Evolutionary conservation across 1,140 invertebrate species (phyloP).

Genomic region (Onthophagus taurus): DNA sequence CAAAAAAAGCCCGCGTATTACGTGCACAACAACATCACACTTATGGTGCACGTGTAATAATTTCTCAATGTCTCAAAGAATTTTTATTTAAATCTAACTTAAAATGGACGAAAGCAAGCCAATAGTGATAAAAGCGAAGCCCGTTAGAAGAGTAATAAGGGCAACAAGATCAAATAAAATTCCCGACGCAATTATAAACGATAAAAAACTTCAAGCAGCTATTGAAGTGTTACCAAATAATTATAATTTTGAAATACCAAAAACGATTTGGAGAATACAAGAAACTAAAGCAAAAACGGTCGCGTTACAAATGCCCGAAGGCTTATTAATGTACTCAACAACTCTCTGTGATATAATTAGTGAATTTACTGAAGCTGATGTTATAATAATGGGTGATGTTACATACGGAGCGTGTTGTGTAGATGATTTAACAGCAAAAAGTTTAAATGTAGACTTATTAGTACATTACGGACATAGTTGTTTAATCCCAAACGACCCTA

Average conservation of each 20-base stretch:
- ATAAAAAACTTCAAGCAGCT: slow-evolving; percentile 64
- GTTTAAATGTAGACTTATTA: slow-evolving; percentile 83
- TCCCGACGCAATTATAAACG: slow-evolving; percentile 72
- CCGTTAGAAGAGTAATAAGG: slow-evolving; percentile 66
- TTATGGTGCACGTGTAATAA: slow-evolving; percentile 1
- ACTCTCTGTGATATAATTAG: slow-evolving; percentile 92
- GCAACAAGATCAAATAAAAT: slow-evolving; percentile 65
- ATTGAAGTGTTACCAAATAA: slow-evolving; percentile 75
- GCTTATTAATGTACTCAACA: slow-evolving; percentile 82
- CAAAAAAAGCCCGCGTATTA: background rate
- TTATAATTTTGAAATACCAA: slow-evolving; percentile 98
- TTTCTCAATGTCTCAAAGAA: background rate
- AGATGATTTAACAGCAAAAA: slow-evolving; percentile 92
- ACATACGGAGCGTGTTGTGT: slow-evolving; percentile 99
- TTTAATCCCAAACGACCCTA: slow-evolving; percentile 90
- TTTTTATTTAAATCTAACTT: background rate
- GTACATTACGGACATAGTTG: slow-evolving; percentile 99
- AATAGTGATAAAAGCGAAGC: slow-evolving; percentile 67
- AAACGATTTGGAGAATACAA: slow-evolving; percentile 93
- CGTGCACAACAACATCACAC: slow-evolving; percentile 3
- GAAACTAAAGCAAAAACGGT: slow-evolving; percentile 76
- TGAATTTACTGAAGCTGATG: slow-evolving; percentile 84
- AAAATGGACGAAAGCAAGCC: slow-evolving; percentile 29
- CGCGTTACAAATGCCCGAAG: slow-evolving; percentile 96
- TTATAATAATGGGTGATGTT: slow-evolving; percentile 94